These are phyloP conservation scores for Seladonia tumulorum DNA, from an alignment of 2,888 invertebrate species.

Conservation along the genomic window DNA sequence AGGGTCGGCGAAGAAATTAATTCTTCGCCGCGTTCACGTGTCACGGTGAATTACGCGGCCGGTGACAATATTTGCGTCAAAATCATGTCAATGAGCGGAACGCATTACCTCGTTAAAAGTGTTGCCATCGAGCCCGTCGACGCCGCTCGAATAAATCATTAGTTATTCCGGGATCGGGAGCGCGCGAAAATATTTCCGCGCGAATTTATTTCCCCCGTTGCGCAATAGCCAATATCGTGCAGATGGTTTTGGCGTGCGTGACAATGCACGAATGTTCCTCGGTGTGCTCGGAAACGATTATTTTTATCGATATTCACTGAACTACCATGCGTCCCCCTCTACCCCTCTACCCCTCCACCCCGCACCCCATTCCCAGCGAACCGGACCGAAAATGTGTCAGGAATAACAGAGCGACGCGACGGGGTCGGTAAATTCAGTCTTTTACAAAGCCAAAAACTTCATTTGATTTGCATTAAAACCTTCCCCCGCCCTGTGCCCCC, in stretches of 20 bases:
- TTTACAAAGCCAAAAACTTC: constrained; percentile 37
- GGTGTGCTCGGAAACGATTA: constrained; percentile 27
- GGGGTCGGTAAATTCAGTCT: constrained; percentile 35
- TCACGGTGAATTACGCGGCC: constrained; percentile 20
- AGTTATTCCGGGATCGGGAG: constrained; percentile 9
- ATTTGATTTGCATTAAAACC: constrained; percentile 43
- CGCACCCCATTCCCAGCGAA: no score
- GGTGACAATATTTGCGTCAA: constrained; percentile 34
- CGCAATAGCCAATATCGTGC: constrained; percentile 32
- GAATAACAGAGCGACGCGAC: constrained; percentile 36
- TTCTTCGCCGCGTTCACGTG: constrained; percentile 14
- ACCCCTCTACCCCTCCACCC: no score
- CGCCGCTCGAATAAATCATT: constrained; percentile 33
- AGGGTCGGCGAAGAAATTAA: constrained; percentile 11
- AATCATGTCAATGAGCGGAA: constrained; percentile 17
- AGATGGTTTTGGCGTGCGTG: constrained; percentile 39
- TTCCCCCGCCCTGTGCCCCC: no score
- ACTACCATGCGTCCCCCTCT: constrained; percentile 3
- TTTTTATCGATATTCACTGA: constrained; percentile 50
- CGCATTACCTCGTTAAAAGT: constrained; percentile 31
- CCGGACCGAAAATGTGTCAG: constrained; percentile 39
- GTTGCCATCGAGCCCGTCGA: constrained; percentile 28
- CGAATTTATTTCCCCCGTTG: constrained; percentile 40
- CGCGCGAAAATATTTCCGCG: constrained; percentile 30
- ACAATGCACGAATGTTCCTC: constrained; percentile 44